phyloP scores from a whole-genome alignment of 2,888 invertebrate genomes.

The Tenthredo scrophulariae region DNA sequence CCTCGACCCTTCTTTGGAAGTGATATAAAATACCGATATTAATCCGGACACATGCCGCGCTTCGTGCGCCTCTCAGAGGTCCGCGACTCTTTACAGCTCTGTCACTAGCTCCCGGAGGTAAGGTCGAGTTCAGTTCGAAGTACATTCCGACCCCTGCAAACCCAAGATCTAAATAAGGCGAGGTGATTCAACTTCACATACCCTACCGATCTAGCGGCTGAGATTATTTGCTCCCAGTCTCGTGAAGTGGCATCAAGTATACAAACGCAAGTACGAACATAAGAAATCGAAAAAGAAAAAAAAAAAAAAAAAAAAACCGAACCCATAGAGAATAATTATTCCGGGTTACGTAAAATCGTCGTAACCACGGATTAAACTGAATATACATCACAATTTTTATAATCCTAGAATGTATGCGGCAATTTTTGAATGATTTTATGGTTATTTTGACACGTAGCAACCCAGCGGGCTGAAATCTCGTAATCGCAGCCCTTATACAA shows the following conservation, averaged over 20 bases:
- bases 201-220: too few relatives aligned
- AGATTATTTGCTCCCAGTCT: too few relatives aligned
- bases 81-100: slow-evolving; percentile 1
- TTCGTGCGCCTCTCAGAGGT: neutral
- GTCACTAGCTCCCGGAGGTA: neutral
- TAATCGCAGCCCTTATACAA: neutral
- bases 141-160: neutral
- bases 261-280: too few relatives aligned
- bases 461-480: neutral
- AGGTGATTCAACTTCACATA: too few relatives aligned
- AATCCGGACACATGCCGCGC: slow-evolving; percentile 43
- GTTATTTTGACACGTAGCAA: neutral
- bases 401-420: neutral
- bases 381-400: neutral
- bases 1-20: slow-evolving; percentile 28
- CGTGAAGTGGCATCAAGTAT: too few relatives aligned
- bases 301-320: too few relatives aligned
- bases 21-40: slow-evolving; percentile 48
- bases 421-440: neutral
- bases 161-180: too few relatives aligned
- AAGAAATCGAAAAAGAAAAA: too few relatives aligned
- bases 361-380: too few relatives aligned
- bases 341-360: too few relatives aligned
- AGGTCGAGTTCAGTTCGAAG: neutral
- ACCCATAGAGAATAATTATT: too few relatives aligned